These are phyloP conservation scores for Varanus salvator DNA, from an alignment of 2,113 vertebrate species.

Conservation along the genomic window DNA sequence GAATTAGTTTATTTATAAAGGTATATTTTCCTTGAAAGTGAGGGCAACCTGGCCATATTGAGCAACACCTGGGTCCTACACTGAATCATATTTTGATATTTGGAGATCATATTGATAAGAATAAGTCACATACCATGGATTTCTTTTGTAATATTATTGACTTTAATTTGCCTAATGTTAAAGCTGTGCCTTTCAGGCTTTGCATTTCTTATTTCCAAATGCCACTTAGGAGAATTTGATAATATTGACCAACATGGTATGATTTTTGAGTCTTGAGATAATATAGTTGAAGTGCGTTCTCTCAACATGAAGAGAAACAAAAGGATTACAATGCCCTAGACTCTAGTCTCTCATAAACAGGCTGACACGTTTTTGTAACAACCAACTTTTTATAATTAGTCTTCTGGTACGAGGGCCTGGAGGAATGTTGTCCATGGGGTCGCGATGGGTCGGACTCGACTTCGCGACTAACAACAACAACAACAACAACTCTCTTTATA, in stretches of 20 bases:
- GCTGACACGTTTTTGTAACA: too few species aligned
- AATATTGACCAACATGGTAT: not conserved
- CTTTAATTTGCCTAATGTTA: not conserved
- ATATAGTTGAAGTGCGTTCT: not conserved
- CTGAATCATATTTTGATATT: not conserved
- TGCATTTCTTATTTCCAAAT: not conserved
- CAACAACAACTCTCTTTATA: too few species aligned
- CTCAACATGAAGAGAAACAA: not conserved
- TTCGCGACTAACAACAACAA: too few species aligned
- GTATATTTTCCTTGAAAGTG: not conserved
- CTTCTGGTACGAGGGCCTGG: too few species aligned
- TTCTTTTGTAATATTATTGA: not conserved
- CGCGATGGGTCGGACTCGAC: too few species aligned
- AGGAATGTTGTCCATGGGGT: too few species aligned
- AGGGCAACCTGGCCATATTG: not conserved
- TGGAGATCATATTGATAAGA: not conserved
- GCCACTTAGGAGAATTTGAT: not conserved
- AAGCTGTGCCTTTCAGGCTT: not conserved
- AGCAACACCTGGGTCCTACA: too few species aligned
- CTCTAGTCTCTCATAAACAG: too few species aligned
- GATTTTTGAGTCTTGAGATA: not conserved
- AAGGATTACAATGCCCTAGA: not conserved
- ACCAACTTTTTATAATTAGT: too few species aligned
- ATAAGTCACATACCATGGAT: not conserved
- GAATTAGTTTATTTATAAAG: not conserved